These are phyloP conservation scores for Nibea albiflora DNA, from an alignment of 2,113 vertebrate species.

Conservation along the genomic window DNA sequence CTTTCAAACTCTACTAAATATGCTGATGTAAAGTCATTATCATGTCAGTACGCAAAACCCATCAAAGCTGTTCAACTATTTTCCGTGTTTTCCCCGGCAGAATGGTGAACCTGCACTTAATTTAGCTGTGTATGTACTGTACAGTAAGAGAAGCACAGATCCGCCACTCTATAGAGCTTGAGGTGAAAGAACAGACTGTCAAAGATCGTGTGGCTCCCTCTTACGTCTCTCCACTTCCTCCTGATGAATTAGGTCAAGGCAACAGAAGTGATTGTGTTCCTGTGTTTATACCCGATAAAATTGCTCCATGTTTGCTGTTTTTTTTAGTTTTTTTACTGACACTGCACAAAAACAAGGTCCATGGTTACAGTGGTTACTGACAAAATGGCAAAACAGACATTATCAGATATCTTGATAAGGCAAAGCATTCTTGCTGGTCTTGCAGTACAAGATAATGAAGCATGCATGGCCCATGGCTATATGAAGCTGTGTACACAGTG, in stretches of 20 bases:
- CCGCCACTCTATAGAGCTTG: background rate
- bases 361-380: slow-evolving; percentile 37
- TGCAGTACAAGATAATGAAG: background rate
- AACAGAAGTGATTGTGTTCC: background rate
- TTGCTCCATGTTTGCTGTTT: slow-evolving; percentile 1
- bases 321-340: background rate
- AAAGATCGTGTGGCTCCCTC: background rate
- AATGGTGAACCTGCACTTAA: background rate
- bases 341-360: slow-evolving; percentile 7
- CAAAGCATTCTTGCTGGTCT: background rate
- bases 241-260: background rate
- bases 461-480: background rate
- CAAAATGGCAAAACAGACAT: slow-evolving; percentile 22
- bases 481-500: background rate
- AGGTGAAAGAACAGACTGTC: background rate
- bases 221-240: background rate
- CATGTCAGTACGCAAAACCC: background rate
- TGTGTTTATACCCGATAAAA: slow-evolving; percentile 1
- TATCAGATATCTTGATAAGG: slow-evolving; percentile 69
- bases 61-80: background rate
- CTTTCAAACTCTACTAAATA: background rate
- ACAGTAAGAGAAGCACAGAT: background rate
- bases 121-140: background rate
- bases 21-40: background rate
- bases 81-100: background rate